Evolutionary conservation across 1,140 invertebrate species (phyloP), one percentile per base, ranked within the genome.

Genomic region (Drosophila bocki): DNA sequence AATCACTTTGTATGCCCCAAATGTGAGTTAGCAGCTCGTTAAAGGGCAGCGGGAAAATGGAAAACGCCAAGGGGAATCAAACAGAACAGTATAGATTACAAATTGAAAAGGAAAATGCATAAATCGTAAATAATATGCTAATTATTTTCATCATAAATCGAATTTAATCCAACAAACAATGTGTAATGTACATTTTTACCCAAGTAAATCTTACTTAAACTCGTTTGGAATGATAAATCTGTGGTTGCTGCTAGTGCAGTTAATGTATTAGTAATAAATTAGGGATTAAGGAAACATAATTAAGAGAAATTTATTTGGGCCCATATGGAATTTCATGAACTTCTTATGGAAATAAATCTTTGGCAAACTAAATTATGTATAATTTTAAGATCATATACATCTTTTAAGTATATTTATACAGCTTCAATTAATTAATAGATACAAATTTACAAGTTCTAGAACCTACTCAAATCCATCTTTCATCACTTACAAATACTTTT

Each of bases 1-100:
- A 54, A 37, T 72, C 41, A 42, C 37, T 72, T 39, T 60, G 37
- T 60, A 37, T 74, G 70, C 68, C 45, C 54, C 13, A 72, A 72
- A 71, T 74, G 56, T 74, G 41, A 72, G 70, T 72, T 72, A 59
- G 37, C 69, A 72, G 67, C 15, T 72, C 67, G 11, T 72, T 60
- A 72, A 60, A 8, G 19, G 2, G 13, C 13, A 56, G 51, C 51
- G 17, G 33, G 51, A 56, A 39, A 39, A 39, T 22, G 2, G 19
- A 65, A 45, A 41, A 22, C 22, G 17, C 11, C 29, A 32, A 15
- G 13, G 22, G n/a, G 35, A 71, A 59, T 19, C 0, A 6, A 56
- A 26, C n/a, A n/a, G 7, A 50, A 47, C 22, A 44, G n/a, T 17
- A 22, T 19, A 4, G 29, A 45, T 67, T 35, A 35, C 33, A 47